Base-by-base conservation (phyloP, 2,797 vertebrate species). In the Thunnus albacares region DNA sequence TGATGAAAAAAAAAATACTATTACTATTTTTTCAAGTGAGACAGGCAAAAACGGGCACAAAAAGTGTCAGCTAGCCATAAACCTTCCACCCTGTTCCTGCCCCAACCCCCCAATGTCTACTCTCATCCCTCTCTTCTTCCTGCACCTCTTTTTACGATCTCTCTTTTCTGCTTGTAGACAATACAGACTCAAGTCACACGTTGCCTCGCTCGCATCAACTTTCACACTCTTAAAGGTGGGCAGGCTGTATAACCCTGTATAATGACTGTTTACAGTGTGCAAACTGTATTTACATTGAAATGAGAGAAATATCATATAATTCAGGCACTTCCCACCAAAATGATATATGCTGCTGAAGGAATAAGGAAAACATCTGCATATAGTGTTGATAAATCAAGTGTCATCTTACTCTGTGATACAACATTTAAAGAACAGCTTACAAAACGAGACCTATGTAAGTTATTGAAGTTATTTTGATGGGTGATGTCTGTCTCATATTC, bases 91-190 rank as follows among this genome's bases (percentile, higher is more conserved):
- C 84, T 84, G 71, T 86, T 91, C 85, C 89, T 89, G 79, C 77
- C 88, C 89, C 88, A 89, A 80, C 81, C 86, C 93, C 91, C 86
- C 68, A 85, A 35, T 71, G 75, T 89, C 87, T 92, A 73, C 76
- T 79, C 80, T 88, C 81, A 85, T 93, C 92, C 81, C 52, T 78
- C 80, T 84, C 91, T 81, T 90, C 91, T 87, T 91, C 90, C 93
- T 94, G 91, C 87, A 89, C 91, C 90, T 91, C 84, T 88, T 51
- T 95, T 94, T 92, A 94, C 85, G 85, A 92, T 82, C 87, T 82
- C 79, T 74, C 82, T 86, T 87, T 91, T 91, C 83, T 92, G 87
- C 85, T 79, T 17, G 47, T 74, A 92, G 87, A 94, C 93, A 94
- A 95, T 92, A 75, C 87, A 81, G 77, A 52, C 75, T 47, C 4